Conservation (phyloP, 2,888 invertebrate species). For the Oasisia sp. region DNA sequence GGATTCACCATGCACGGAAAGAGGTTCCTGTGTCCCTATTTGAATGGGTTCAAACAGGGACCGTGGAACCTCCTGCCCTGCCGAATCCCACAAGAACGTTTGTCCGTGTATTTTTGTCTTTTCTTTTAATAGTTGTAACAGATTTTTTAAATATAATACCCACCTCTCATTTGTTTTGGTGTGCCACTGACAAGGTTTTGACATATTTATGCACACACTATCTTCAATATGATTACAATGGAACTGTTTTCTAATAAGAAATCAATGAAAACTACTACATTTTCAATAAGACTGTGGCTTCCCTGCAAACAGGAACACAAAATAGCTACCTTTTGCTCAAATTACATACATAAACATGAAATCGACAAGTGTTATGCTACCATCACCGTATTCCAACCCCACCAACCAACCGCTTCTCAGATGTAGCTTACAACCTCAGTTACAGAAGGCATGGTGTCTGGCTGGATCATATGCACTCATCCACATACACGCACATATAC, state of each 20-base stretch:
- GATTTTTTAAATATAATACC: too few species aligned
- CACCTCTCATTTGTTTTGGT: too few species aligned
- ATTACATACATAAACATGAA: neutral
- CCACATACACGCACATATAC: too few species aligned
- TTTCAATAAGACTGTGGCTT: neutral
- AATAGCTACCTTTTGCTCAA: neutral
- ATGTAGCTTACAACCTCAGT: neutral
- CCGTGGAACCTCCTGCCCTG: too few species aligned
- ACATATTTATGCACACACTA: too few species aligned
- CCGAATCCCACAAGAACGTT: too few species aligned
- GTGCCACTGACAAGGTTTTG: too few species aligned
- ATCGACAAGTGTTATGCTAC: neutral
- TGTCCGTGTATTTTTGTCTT: too few species aligned
- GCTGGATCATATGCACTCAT: neutral
- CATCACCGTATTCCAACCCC: neutral
- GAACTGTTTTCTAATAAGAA: neutral
- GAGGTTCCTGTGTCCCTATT: neutral
- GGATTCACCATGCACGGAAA: neutral
- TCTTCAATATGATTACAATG: neutral
- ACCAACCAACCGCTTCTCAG: neutral
- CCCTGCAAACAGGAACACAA: neutral
- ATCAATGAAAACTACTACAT: neutral
- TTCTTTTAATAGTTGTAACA: too few species aligned
- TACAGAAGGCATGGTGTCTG: neutral
- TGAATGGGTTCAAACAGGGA: neutral